A percentile compares a stretch with the other conserved stretches of the same genome.
phyloP scores from a whole-genome alignment of 2,888 invertebrate species.

The Anorthoa munda region DNA sequence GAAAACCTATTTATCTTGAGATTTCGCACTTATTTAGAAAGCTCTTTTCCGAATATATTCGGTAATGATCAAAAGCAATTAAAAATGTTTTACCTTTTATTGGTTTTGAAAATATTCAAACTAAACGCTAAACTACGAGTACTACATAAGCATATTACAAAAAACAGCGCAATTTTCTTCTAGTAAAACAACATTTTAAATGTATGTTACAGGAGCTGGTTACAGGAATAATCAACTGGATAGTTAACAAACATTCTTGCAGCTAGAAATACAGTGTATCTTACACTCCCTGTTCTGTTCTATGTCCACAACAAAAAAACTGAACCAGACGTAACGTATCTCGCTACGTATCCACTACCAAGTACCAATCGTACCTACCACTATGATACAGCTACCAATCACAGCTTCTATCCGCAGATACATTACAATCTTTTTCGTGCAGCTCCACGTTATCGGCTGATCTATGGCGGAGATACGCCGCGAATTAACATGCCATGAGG shows the following conservation, averaged over 20 bases:
- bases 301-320: neutral
- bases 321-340: conserved; percentile 2
- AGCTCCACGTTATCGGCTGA: conserved; percentile 33
- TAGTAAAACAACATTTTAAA: no score
- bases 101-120: no score
- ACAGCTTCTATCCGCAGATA: conserved; percentile 10
- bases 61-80: no score
- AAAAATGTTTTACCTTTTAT: no score
- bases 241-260: neutral
- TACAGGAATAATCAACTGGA: neutral
- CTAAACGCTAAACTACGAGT: no score
- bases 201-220: no score
- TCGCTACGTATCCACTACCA: neutral
- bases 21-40: neutral
- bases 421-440: conserved; percentile 23
- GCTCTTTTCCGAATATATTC: neutral
- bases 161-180: no score
- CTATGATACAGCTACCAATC: neutral
- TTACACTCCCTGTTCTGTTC: neutral
- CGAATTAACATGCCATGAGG: conserved; percentile 21
- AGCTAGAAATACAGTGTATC: neutral
- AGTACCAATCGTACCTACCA: neutral
- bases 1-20: neutral
- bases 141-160: no score
- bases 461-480: conserved; percentile 29